A percentile compares a stretch with the other conserved stretches of the same genome.
These are phyloP conservation scores for Pollicipes pollicipes DNA, from an alignment of 1,140 invertebrate species.

Conservation along the genomic window DNA sequence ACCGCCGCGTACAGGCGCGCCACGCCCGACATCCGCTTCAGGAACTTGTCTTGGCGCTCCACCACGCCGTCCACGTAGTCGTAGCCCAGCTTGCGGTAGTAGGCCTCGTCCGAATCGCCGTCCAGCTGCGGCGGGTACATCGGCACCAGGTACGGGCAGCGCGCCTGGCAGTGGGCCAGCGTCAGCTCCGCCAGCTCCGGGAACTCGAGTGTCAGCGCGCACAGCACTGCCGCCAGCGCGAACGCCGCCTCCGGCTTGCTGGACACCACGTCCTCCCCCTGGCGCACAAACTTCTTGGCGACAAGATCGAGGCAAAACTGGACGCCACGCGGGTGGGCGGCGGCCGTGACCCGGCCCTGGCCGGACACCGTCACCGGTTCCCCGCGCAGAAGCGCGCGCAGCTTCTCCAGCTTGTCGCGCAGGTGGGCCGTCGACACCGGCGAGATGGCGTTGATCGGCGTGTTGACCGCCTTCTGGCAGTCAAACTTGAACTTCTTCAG, in stretches of 20 bases:
- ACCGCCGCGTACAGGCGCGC: conserved; percentile 61
- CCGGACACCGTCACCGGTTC: conserved; percentile 40
- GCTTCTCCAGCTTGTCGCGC: conserved; percentile 51
- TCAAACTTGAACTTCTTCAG: conserved; percentile 58
- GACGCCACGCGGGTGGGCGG: conserved; percentile 46
- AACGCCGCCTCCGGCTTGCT: conserved; percentile 67
- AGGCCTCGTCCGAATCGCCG: conserved; percentile 50
- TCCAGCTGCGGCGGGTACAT: conserved; percentile 47
- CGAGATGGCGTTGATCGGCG: conserved; percentile 67
- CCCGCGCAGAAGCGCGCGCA: conserved; percentile 46
- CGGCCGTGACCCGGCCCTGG: conserved; percentile 35
- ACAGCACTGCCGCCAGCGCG: conserved; percentile 53
- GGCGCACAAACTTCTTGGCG: conserved; percentile 53
- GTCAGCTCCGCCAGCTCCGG: conserved; percentile 59
- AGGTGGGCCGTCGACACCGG: conserved; percentile 46
- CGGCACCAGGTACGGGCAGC: conserved; percentile 69
- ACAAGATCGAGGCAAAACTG: conserved; percentile 45
- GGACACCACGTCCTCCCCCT: conserved; percentile 60
- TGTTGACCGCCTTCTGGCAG: conserved; percentile 60
- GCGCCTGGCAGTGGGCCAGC: conserved; percentile 50
- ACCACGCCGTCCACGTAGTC: conserved; percentile 41
- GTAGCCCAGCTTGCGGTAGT: conserved; percentile 38
- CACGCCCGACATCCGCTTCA: conserved; percentile 64
- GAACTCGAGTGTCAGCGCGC: conserved; percentile 56
- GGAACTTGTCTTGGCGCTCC: conserved; percentile 61